Evolutionary conservation across 2,888 invertebrate genomes (phyloP).

Genomic region (Cheilosia vulpina): DNA sequence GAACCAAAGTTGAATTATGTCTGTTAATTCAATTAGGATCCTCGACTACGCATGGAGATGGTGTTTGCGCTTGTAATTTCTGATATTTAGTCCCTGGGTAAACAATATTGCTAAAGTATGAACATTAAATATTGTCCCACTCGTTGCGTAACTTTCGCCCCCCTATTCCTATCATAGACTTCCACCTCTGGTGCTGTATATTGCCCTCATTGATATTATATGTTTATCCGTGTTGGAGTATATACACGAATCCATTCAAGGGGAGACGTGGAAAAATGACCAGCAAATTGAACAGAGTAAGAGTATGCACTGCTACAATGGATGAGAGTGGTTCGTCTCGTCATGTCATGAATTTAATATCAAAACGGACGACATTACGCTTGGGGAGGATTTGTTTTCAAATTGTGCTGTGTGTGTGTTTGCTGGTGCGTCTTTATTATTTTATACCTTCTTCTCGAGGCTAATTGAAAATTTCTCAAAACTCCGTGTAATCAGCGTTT

Average conservation of each 20-base stretch:
- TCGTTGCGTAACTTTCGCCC: neutral
- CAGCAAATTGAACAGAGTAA: constrained; percentile 1
- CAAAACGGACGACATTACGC: constrained; percentile 44
- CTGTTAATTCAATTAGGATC: too few relatives aligned
- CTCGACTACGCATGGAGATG: too few relatives aligned
- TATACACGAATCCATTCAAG: neutral
- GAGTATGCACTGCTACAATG: neutral
- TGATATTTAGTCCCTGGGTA: neutral
- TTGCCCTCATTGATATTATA: constrained; percentile 6
- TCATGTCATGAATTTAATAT: constrained; percentile 38
- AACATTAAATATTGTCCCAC: neutral
- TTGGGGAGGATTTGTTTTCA: constrained; percentile 27
- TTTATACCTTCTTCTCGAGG: constrained; percentile 33
- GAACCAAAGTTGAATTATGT: too few relatives aligned
- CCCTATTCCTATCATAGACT: neutral
- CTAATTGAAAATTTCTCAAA: constrained; percentile 68
- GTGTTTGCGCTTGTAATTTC: too few relatives aligned
- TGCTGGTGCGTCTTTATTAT: constrained; percentile 16
- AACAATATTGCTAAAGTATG: constrained; percentile 4
- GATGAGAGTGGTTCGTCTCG: neutral
- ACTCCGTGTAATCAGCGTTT: constrained; percentile 65
- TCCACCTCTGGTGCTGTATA: constrained; percentile 12
- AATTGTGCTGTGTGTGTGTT: constrained; percentile 18
- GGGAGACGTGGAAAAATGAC: constrained; percentile 17
- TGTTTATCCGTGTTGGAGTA: constrained; percentile 28